Percentiles rank a stretch among this genome's conserved stretches.
Conservation (phyloP, 2,888 invertebrate species). For the Drosophila heteroneura region DNA sequence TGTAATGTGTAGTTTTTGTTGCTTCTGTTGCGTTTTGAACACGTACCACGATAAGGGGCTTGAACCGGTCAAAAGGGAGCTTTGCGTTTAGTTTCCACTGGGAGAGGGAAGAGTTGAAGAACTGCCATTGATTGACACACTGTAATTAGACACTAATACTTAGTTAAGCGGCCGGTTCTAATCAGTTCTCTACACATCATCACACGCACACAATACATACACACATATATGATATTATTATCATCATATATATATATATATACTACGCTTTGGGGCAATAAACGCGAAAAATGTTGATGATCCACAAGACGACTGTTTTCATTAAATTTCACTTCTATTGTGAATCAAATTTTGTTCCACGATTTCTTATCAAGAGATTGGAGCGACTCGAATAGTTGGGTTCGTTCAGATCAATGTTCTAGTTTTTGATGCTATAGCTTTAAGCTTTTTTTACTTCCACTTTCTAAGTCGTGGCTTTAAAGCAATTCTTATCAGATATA, state of each 20-base stretch:
- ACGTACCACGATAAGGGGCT: constrained; percentile 59
- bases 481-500: background rate
- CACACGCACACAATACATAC: background rate
- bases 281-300: background rate
- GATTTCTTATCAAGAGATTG: background rate
- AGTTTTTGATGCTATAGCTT: no score
- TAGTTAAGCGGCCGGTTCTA: constrained; percentile 2
- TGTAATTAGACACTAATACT: constrained; percentile 1
- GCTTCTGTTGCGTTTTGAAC: constrained; percentile 16
- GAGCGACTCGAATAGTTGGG: background rate
- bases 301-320: background rate
- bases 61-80: constrained; percentile 37
- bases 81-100: constrained; percentile 16
- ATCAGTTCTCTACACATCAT: constrained; percentile 12
- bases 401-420: background rate
- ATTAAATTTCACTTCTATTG: background rate
- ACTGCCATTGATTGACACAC: constrained; percentile 43
- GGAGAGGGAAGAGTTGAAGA: constrained; percentile 14
- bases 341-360: background rate
- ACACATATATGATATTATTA: constrained; percentile 4
- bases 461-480: background rate
- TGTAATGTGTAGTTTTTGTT: background rate
- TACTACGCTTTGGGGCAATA: background rate
- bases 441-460: background rate
- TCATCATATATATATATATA: background rate